Conservation (phyloP, 2,797 vertebrate genomes). For the Urophycis tenuis region DNA sequence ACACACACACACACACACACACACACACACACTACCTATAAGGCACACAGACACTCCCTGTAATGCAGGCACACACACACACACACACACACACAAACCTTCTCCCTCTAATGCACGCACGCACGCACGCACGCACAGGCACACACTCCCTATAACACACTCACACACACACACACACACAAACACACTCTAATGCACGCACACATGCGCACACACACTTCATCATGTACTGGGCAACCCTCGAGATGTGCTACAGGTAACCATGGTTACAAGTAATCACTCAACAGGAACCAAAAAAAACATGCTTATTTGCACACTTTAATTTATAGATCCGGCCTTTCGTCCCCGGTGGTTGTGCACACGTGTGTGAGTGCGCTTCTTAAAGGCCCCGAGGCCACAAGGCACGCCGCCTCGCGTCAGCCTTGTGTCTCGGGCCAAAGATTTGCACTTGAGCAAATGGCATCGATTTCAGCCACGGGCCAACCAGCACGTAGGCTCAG, state of each 20-base stretch:
- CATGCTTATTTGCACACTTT: slow-evolving; percentile 61
- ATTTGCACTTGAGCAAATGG: no score
- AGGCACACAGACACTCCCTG: slow-evolving; percentile 10
- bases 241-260: slow-evolving; percentile 56
- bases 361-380: not conserved
- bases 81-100: slow-evolving; percentile 13
- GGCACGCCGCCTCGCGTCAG: no score
- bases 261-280: slow-evolving; percentile 50
- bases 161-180: slow-evolving; percentile 7
- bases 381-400: no score
- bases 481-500: no score
- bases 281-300: slow-evolving; percentile 39
- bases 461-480: no score
- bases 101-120: slow-evolving; percentile 13
- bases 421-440: no score
- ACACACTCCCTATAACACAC: not conserved
- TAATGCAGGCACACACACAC: not conserved
- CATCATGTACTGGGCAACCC: slow-evolving; percentile 52
- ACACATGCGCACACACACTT: slow-evolving; percentile 39
- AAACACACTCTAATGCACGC: slow-evolving; percentile 19
- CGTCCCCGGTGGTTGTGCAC: slow-evolving; percentile 39
- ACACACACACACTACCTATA: slow-evolving; percentile 35
- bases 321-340: slow-evolving; percentile 57
- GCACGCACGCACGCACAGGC: not conserved
- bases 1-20: slow-evolving; percentile 17